Conservation (phyloP, 2,888 invertebrate genomes). For the Brachyopa scutellaris region DNA sequence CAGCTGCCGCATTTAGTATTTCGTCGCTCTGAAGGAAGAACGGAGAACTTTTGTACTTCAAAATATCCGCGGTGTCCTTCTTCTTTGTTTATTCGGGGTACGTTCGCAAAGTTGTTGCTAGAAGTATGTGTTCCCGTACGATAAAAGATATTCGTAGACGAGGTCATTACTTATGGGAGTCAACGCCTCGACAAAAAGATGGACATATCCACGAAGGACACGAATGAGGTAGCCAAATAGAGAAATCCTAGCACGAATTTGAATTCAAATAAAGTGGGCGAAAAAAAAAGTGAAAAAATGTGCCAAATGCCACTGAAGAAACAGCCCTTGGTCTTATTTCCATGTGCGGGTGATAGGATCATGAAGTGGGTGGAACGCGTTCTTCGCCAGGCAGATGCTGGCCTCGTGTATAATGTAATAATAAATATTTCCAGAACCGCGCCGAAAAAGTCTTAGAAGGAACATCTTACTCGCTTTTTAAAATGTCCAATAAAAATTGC, state of each 20-base stretch:
- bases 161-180: conserved; percentile 32
- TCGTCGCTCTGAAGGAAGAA: conserved; percentile 31
- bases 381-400: conserved; percentile 57
- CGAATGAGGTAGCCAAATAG: conserved; percentile 25
- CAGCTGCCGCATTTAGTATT: conserved; percentile 63
- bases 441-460: conserved; percentile 76
- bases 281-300: conserved; percentile 1
- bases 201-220: conserved; percentile 10
- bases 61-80: conserved; percentile 45
- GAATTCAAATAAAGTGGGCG: conserved; percentile 28
- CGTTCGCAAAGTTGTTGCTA: conserved; percentile 19
- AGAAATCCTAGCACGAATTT: conserved; percentile 49
- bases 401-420: conserved; percentile 70
- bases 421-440: conserved; percentile 72
- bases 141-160: not conserved
- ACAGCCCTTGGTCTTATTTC: not conserved
- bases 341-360: conserved; percentile 31
- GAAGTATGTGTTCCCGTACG: not conserved
- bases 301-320: not conserved
- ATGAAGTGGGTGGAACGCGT: conserved; percentile 38
- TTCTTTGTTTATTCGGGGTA: not conserved
- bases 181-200: not conserved
- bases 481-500: conserved; percentile 83
- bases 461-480: conserved; percentile 82
- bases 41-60: conserved; percentile 29